Evolutionary conservation across 2,888 invertebrate species (phyloP), one percentile per base, ranked within the genome.

Genomic region (Empis livida): DNA sequence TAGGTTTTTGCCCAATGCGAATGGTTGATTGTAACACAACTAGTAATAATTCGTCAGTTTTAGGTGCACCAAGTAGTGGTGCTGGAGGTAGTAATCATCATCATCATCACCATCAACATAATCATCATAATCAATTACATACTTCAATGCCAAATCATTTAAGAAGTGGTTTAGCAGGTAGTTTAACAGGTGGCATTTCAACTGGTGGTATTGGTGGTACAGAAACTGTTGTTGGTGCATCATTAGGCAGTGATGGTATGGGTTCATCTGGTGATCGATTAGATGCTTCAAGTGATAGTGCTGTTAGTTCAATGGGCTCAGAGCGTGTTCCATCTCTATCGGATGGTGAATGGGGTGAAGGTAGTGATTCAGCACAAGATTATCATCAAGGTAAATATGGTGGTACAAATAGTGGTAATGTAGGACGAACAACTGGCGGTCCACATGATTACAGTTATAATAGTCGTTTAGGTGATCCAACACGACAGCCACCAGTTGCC

Each of bases 281-380:
- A 70, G 86, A 92, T 64, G 86, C 89, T 0, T 88, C 88, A 14
- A 89, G 88, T 47, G 92, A 92, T 68, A 90, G 90, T 61, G 91
- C 91, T 1, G 91, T 91, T 32, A 91, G 91, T 51, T 91, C 91
- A 2, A 89, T 92, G 89, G 90, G 90, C 4, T 90, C 90, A 2
- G 91, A 92, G 61, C 75, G 91, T 13, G 89, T 91, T 10, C 87
- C 89, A 4, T 89, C 89, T 0, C 72, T 90, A 2, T 90, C 90
- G 2, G 91, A 91, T 61, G 85, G 87, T 3, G 91, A 90, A 61
- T 91, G 90, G 90, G 88, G 89, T 64, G 91, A 91, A 62, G 89
- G 89, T 30, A 87, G 85, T 44, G 90, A 91, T 61, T 88, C 89
- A 1, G 82, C 84, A 2, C 82, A 84, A 66, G 89, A 89, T 63